Base-by-base conservation (phyloP, 2,113 vertebrate species). In the Saiga tatarica region DNA sequence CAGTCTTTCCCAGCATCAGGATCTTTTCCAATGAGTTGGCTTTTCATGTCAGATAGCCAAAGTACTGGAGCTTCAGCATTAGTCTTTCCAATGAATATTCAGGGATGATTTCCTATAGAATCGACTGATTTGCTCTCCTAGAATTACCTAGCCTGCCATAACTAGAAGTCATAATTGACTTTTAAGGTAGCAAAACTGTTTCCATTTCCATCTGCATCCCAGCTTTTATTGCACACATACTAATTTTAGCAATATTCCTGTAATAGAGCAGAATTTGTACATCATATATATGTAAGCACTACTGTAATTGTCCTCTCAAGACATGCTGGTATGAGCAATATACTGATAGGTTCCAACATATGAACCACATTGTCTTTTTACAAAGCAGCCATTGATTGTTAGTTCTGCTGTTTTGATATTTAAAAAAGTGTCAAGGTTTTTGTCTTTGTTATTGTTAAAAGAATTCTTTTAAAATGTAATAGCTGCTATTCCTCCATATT, bases 371-470 rank as follows among this genome's bases (percentile, higher is more conserved):
- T 91, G 8, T 83, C 25, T 78, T 93, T 82, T 89, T 39, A 47
- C 87, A 95, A 86, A 94, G 10, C 60, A 57, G 28, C 9, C 28
- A 33, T 19, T 83, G 55, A 39, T 67, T 85, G 3, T 60, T 94
- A 86, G 45, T 67, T 93, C 47, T 55, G 1, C 6, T 96, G 0
- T 85, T 91, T 91, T 91, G 64, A 88, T 62, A 86, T 52, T 55
- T 62, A 94, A 42, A 78, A 90, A 1, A 47, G 6, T 85, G 23
- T 74, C 57, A 91, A 76, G 6, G 1, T 15, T 97, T 87, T 95
- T 95, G 47, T 76, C 42, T 33, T 91, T 57, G 4, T 91, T 94
- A 76, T 62, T 83, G 19, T 79, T 87, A 87, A 92, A 90, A 95
- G 10, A 16, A 39, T 53, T 36, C 62, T 64, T 94, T 87, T 25